Evolutionary conservation across 2,888 invertebrate species (phyloP), one percentile per base, ranked within the genome.

Genomic region (Machimus rusticus): DNA sequence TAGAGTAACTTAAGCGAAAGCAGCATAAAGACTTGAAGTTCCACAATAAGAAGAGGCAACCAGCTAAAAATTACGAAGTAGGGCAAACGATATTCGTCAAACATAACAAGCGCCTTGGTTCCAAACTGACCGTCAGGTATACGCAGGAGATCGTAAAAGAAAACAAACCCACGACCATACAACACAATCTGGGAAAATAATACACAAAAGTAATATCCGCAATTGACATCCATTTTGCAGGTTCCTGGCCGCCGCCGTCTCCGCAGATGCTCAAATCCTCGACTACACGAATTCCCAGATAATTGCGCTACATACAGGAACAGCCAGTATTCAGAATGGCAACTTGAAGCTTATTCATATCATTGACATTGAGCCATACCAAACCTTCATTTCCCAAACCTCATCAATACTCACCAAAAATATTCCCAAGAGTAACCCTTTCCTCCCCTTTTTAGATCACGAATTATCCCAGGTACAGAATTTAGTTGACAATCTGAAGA

Each of bases 11-110:
- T 0, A 76, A 88, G 76, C 19, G 2, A 14, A 89, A 88, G 84
- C 87, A 87, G n/a, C 55, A 51, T 16, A 87, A 78, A 19, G 87
- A 88, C 16, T 14, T 87, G 16, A 43, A 43, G 23, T 78, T 55
- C 14, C 88, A 87, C 23, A 87, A 89, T 74, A 88, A 87, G 84
- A 88, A 84, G 19, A 89, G 77, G 74, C 74, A 88, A 78, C 57
- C 81, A 76, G 82, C 87, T 14, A 90, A 89, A 86, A 51, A 79
- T 37, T 89, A 88, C 74, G 28, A 86, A 51, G 88, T 87, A 86
- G 89, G 89, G 28, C 88, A 89, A 57, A 82, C 34, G 2, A 82
- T 82, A 3, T 82, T 34, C 34, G 37, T 82, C 2, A 82, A 34
- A 31, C 31, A 82, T 57, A 57, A 82, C 34, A 82, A 82, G n/a